Evolutionary conservation across 1,140 invertebrate genomes (phyloP).

Genomic region (Caenorhabditis tropicalis): DNA sequence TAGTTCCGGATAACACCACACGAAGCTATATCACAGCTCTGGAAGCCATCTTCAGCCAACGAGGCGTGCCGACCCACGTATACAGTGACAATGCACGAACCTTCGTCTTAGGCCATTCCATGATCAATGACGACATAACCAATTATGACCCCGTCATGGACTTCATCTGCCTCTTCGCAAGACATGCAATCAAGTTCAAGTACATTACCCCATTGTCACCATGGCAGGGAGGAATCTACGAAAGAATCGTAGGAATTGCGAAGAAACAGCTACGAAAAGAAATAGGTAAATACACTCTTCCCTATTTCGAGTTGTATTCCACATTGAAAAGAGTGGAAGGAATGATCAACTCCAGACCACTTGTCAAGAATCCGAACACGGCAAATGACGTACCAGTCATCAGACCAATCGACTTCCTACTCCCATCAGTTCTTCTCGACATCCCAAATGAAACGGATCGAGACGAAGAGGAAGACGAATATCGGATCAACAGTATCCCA

Average conservation of each 20-base stretch:
- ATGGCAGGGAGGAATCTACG: constrained; percentile 36
- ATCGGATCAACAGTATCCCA: no score
- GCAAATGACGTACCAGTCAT: neutral
- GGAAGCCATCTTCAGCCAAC: neutral
- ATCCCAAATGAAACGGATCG: no score
- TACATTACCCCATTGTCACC: neutral
- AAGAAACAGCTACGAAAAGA: neutral
- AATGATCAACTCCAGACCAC: neutral
- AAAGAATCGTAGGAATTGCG: constrained; percentile 15
- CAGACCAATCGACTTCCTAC: constrained; percentile 1
- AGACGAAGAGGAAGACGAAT: no score
- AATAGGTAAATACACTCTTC: neutral
- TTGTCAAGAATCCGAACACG: neutral
- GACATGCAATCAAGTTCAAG: neutral
- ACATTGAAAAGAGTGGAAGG: neutral
- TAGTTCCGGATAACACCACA: neutral
- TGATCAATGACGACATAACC: neutral
- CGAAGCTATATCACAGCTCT: neutral
- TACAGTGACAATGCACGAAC: neutral
- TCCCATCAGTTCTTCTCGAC: neutral
- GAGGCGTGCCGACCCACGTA: neutral
- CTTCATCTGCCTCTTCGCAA: neutral
- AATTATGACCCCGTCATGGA: neutral
- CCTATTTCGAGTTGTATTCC: neutral
- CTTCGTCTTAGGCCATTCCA: neutral